Evolutionary conservation across 2,888 invertebrate genomes (phyloP), one percentile per base, ranked within the genome.

Genomic region (Drosophila neoperkinsi): DNA sequence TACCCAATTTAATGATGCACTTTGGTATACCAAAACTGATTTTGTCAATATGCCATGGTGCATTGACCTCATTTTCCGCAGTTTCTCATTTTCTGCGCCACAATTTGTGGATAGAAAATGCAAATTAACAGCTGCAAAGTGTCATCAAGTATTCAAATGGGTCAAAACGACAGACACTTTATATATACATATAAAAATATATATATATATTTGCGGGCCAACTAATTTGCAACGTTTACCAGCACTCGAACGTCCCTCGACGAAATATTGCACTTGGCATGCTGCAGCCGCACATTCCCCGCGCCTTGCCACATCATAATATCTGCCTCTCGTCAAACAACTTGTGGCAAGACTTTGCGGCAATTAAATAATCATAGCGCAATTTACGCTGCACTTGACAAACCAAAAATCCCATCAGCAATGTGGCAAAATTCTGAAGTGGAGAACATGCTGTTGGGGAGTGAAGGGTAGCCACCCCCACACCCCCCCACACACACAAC

Each of bases 301-400:
- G 2, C 36, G 10, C 38, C 34, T 18, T 28, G 13, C 11, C 33
- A 18, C 18, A 28, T 21, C 34, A 34, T 34, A 34, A 13, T 9
- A 7, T 16, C 9, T n/a, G n/a, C 16, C 50, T 11, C 56, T 13
- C 4, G 2, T 3, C 53, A 33, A 30, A 18, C 41, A 46, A 58
- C 34, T n/a, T 57, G 25, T 52, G 50, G 59, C 9, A 46, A 52
- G 66, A 71, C 63, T 46, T 77, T 67, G 58, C 30, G 80, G 88
- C 85, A 82, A 89, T 84, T 89, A 84, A 87, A 84, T 84, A 87
- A 89, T 87, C 90, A 84, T 89, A 84, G 85, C 69, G 79, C 84
- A 86, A 72, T 86, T 83, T 71, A 46, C 78, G 69, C 71, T 77
- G 81, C 86, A 83, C 71, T 80, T 59, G 73, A 25, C 51, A 50